Evolutionary conservation across 1,140 invertebrate genomes (phyloP), one percentile per base, ranked within the genome.

Genomic region (Radopholus similis): DNA sequence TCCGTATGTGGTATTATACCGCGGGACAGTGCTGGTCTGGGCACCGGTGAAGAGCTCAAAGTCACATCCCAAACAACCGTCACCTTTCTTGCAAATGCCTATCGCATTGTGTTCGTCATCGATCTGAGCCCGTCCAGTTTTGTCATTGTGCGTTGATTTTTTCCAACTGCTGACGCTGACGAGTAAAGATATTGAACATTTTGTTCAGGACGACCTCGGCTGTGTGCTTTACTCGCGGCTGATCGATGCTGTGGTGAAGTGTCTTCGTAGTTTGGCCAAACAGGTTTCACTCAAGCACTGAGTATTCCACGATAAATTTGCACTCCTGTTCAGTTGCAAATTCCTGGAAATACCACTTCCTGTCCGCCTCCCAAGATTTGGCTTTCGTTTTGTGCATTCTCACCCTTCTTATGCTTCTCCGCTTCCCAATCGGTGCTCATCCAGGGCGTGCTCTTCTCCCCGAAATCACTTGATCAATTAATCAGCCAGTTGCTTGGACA

Each of bases 121-220:
- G 90, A 91, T 83, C 85, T 91, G 68, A 91, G 90, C 83, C 89
- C 90, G 21, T 91, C 90, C 3, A 85, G 88, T 65, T 87, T 89
- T 32, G 86, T 88, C 75, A 88, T 90, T 53, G 89, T 88, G 83
- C 77, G 84, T 74, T 54, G 18, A 42, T 42, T 42, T 42, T 1
- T 18, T 42, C 18, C 18, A 42, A 42, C 18, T n/a, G n/a, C 40
- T 15, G 40, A 42, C 15, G 15, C 21, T 42, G 15, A 15, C 40
- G 30, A n/a, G 37, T 8, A 2, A 40, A 42, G 21, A 35, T 37
- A 37, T 23, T 38, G 18, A 21, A 3, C 9, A 15, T 51, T 34
- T 65, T 58, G 73, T 83, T 37, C 70, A 84, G 84, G 85, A 90
- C 84, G 87, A 89, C 72, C 86, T 88, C 72, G 88, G 87, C 34